Conservation (phyloP, 2,113 vertebrate genomes). For the Vicugna pacos region DNA sequence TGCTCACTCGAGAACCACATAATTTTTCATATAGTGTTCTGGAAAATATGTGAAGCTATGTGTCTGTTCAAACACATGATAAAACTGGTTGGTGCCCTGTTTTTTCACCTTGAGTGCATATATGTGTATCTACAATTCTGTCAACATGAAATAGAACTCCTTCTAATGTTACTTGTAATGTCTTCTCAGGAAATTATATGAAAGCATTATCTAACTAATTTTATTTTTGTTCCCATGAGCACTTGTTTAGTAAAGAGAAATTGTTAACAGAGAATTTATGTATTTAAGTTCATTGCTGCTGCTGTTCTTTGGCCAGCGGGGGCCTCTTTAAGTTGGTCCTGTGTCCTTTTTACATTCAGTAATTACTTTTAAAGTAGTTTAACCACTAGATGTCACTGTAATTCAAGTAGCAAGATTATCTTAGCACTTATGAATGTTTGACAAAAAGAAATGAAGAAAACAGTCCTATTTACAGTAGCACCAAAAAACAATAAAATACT, state of each 20-base stretch:
- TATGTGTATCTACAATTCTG: not conserved
- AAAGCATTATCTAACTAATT: not conserved
- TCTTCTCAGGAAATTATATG: not conserved
- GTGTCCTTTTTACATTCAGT: not conserved
- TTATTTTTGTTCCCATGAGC: not conserved
- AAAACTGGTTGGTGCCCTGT: not conserved
- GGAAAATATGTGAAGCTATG: not conserved
- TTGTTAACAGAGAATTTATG: not conserved
- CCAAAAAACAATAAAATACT: not conserved
- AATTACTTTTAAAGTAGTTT: constrained; percentile 13
- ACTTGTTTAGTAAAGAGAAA: not conserved
- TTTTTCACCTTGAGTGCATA: not conserved
- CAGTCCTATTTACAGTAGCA: not conserved
- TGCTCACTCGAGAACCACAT: not conserved
- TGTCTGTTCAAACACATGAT: not conserved
- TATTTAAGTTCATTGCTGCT: not conserved
- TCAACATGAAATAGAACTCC: not conserved
- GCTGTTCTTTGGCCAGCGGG: not conserved
- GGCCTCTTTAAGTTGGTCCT: not conserved
- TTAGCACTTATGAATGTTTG: not conserved
- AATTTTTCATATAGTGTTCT: constrained; percentile 4
- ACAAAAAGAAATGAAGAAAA: not conserved
- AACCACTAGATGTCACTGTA: constrained; percentile 84
- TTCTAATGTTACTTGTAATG: not conserved
- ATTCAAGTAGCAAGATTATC: constrained; percentile 46